phyloP scores from a whole-genome alignment of 2,113 vertebrate genomes.

The Spea bombifrons region DNA sequence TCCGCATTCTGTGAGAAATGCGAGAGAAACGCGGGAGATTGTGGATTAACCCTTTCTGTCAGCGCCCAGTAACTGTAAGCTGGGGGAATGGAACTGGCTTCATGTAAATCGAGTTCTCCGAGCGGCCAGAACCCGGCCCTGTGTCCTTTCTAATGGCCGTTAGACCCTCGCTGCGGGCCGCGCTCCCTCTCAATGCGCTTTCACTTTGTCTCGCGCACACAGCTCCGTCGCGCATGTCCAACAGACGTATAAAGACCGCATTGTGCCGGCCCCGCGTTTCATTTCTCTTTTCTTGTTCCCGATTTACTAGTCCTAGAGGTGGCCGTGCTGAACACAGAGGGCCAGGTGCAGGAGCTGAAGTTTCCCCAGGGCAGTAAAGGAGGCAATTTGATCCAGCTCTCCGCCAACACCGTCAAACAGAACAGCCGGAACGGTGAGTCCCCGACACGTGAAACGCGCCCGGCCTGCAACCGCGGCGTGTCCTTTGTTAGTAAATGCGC shows the following conservation, averaged over 20 bases:
- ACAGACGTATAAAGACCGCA: constrained; percentile 26
- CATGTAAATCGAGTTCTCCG: too few species aligned
- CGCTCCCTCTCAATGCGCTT: not conserved
- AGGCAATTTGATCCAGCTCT: constrained; percentile 92
- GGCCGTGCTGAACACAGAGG: constrained; percentile 93
- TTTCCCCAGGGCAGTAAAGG: constrained; percentile 91
- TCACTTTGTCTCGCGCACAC: too few species aligned
- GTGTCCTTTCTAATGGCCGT: too few species aligned
- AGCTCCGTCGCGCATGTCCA: constrained; percentile 15
- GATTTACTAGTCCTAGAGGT: constrained; percentile 84
- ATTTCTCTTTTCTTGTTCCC: constrained; percentile 37
- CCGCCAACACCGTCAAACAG: constrained; percentile 94
- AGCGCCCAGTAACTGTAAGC: too few species aligned
- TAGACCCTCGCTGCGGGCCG: not conserved
- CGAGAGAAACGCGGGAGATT: too few species aligned
- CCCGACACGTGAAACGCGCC: constrained; percentile 2
- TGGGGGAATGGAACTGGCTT: too few species aligned
- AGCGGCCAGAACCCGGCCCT: too few species aligned
- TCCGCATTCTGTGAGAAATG: too few species aligned
- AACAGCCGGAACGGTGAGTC: constrained; percentile 94
- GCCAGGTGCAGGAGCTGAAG: constrained; percentile 95
- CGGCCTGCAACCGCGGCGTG: constrained; percentile 37
- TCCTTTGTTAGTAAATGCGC: constrained; percentile 36
- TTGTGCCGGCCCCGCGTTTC: constrained; percentile 24
- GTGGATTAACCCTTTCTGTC: too few species aligned